Evolutionary conservation across 2,113 vertebrate species (phyloP), one percentile per base, ranked within the genome.

Genomic region (Tricholaema leucomelas): DNA sequence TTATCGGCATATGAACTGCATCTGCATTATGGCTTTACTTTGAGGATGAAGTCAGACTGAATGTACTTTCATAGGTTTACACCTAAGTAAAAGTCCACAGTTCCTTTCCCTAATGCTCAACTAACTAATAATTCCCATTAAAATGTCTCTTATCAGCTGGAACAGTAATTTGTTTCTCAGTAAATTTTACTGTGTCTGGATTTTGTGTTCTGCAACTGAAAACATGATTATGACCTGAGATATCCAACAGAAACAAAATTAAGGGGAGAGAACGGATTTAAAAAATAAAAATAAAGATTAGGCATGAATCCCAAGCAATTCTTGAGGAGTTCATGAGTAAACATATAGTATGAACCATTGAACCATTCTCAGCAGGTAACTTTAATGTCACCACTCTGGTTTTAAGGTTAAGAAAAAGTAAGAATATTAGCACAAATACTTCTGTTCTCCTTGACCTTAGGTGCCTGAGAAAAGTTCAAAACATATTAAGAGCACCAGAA

Each of bases 281-380:
- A 48, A 48, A 48, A 11, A 10, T 10, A 48, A 20, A 46, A 20
- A n/a, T 44, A 44, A 24, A 24, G 42, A 48, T 59, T 76, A 70
- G 59, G 18, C 25, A 28, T 48, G 18, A 50, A 36, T 31, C 6
- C 11, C 44, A 80, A 75, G 31, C 5, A 75, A 65, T 27, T 75
- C 38, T 56, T 31, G 30, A 52, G 21, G 35, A 40, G 23, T 64
- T 50, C 42, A 66, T 27, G 54, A 60, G 42, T n/a, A 33, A 36
- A 18, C 0, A 0, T 18, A 66, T 15, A 28, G 4, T 4, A 36
- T 20, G 16, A 84, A 33, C 8, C 31, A 31, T 20, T 66, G 16
- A 84, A 33, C 8, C 31, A 31, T 20, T 66, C 38, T 23, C 23
- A 66, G 19, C 2, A 80, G 19, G 8, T 11, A 42, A 13, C 33